Evolutionary conservation across 64 coral and sea anemone species (phyloP).

Genomic region (Pocillopora damicornis): DNA sequence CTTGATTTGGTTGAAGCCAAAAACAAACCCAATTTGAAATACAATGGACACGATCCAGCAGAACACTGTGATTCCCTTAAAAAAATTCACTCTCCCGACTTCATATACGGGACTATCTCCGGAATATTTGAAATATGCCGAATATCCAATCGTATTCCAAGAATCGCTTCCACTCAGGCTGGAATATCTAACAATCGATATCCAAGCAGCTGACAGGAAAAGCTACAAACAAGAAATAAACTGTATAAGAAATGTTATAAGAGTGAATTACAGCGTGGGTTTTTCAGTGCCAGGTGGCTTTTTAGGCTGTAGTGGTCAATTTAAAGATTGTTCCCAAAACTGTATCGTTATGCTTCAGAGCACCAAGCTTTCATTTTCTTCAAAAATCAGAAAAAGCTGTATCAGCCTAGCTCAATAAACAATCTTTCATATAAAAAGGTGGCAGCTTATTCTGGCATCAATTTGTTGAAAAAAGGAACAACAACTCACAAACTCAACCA

Average conservation of each 20-base stretch:
- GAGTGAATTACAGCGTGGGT: neutral
- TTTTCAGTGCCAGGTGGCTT: no score
- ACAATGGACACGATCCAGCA: neutral
- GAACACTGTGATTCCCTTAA: conserved; percentile 25
- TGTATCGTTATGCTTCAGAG: no score
- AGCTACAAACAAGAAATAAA: neutral
- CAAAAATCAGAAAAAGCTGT: no score
- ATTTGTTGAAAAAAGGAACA: neutral
- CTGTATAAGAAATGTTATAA: neutral
- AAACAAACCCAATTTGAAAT: conserved; percentile 7
- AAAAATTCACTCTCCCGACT: neutral
- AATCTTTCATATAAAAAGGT: neutral
- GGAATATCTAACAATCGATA: neutral
- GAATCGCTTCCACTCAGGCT: no score
- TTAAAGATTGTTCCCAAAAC: no score
- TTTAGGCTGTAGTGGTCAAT: no score
- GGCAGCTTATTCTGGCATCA: neutral
- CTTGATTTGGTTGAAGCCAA: neutral
- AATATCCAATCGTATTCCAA: no score
- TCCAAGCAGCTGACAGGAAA: neutral
- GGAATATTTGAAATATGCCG: no score
- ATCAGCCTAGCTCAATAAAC: no score
- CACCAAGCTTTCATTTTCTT: no score
- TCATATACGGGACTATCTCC: no score
- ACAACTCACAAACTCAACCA: conserved; percentile 18